Conservation (phyloP, 2,113 vertebrate genomes). For the Manacus vitellinus region DNA sequence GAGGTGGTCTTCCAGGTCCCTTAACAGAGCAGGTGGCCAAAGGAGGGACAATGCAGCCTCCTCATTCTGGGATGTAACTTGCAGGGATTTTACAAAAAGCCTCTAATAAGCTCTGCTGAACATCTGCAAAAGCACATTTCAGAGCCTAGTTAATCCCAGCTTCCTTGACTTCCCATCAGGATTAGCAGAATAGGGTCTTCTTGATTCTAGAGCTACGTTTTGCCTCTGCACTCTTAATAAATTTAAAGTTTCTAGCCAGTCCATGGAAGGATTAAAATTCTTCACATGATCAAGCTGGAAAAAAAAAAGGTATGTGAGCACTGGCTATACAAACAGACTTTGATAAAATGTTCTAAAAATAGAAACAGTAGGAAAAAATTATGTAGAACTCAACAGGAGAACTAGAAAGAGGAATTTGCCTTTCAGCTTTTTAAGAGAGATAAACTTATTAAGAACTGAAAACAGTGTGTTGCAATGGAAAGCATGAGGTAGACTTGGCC, state of each 20-base stretch:
- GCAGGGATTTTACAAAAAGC: background rate
- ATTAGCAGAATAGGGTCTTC: background rate
- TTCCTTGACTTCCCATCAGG: conserved; percentile 11
- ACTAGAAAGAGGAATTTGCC: background rate
- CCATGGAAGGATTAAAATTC: conserved; percentile 58
- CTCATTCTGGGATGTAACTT: background rate
- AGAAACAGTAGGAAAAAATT: background rate
- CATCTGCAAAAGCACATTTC: background rate
- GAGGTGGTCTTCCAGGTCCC: background rate
- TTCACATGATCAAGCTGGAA: conserved; percentile 28
- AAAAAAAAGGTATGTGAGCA: background rate
- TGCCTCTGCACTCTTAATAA: background rate
- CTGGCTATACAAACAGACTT: conserved; percentile 38
- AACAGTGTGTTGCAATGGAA: background rate
- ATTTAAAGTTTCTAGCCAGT: conserved; percentile 8
- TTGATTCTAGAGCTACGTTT: background rate
- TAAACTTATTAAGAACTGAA: background rate
- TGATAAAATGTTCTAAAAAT: conserved; percentile 43
- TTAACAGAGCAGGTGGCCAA: background rate
- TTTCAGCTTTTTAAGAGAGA: conserved; percentile 19
- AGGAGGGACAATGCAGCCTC: background rate
- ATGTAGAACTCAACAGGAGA: background rate
- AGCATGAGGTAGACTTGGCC: background rate
- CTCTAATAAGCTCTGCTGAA: background rate
- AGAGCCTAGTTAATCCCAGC: conserved; percentile 19